Conservation (phyloP, 2,797 vertebrate species). For the Alexandromys oeconomus region DNA sequence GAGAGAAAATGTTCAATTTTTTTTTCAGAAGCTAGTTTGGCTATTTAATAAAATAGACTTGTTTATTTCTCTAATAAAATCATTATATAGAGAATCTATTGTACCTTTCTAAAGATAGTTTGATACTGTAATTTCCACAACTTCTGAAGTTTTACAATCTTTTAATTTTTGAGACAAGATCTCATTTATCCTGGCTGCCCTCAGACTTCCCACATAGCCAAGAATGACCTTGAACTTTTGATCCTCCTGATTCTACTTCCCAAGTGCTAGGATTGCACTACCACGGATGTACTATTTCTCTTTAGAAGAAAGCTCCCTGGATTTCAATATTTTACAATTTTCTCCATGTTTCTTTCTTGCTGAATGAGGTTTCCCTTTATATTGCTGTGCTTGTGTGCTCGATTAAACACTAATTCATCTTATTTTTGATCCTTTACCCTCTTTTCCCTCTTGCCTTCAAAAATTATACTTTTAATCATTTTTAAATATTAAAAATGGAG, state of each 20-base stretch:
- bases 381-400: neutral
- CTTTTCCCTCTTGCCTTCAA: neutral
- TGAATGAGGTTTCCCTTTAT: neutral
- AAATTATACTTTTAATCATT: neutral
- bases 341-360: constrained; percentile 11
- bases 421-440: neutral
- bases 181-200: neutral
- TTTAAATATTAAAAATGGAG: neutral
- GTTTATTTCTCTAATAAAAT: constrained; percentile 52
- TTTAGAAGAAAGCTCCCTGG: constrained; percentile 8
- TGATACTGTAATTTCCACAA: neutral
- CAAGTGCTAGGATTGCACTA: neutral
- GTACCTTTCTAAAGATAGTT: constrained; percentile 34
- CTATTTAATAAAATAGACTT: neutral
- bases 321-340: constrained; percentile 50
- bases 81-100: constrained; percentile 30
- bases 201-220: neutral
- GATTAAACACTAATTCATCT: neutral
- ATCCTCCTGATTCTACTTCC: neutral
- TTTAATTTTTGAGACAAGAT: neutral
- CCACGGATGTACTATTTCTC: neutral
- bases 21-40: neutral
- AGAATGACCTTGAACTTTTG: neutral
- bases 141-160: neutral
- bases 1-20: neutral